Percentiles rank a stretch among this genome's conserved stretches.
phyloP scores from a whole-genome alignment of 2,797 vertebrate genomes.

The Enteromius argenteus region DNA sequence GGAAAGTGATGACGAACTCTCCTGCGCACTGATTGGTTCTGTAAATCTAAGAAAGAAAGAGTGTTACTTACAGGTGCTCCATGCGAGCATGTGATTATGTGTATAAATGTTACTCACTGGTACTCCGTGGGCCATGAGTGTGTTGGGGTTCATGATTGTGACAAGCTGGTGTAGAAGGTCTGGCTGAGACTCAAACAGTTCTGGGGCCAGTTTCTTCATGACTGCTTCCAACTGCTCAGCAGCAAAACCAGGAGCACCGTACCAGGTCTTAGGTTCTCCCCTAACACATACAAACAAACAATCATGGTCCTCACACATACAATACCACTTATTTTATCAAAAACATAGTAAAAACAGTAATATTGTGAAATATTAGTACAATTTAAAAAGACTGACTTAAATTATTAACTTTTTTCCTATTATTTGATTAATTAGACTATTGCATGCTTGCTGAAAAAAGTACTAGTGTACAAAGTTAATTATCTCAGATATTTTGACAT shows the following conservation, averaged over 20 bases:
- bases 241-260: slow-evolving; percentile 94
- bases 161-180: slow-evolving; percentile 95
- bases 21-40: slow-evolving; percentile 98
- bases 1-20: slow-evolving; percentile 97
- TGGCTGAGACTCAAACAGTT: slow-evolving; percentile 94
- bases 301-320: background rate
- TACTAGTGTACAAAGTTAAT: background rate
- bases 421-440: background rate
- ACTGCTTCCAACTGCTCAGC: slow-evolving; percentile 96
- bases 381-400: background rate
- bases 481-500: background rate
- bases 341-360: background rate
- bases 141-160: slow-evolving; percentile 98
- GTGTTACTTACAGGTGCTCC: slow-evolving; percentile 84
- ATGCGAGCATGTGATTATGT: slow-evolving; percentile 89
- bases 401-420: too few relatives aligned
- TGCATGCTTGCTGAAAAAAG: background rate
- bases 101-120: slow-evolving; percentile 80
- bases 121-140: slow-evolving; percentile 91
- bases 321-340: background rate
- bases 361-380: background rate
- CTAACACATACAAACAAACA: slow-evolving; percentile 68
- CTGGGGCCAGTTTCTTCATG: slow-evolving; percentile 96
- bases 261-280: slow-evolving; percentile 99
- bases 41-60: slow-evolving; percentile 83